Evolutionary conservation across 1,140 invertebrate genomes (phyloP), one percentile per base, ranked within the genome.

Genomic region (Eurosta solidaginis): DNA sequence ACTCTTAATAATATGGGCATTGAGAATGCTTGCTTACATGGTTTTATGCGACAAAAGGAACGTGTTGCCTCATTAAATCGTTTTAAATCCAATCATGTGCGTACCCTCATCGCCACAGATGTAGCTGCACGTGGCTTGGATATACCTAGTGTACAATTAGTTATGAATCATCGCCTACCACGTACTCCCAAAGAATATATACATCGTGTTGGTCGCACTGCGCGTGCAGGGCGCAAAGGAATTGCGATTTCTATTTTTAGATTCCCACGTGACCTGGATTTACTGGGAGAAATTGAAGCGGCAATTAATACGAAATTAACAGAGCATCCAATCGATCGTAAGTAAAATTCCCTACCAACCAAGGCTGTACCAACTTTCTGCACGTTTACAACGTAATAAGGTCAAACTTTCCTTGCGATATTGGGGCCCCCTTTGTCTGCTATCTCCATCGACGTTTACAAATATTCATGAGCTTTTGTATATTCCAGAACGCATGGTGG

Each of bases 141-240:
- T 83, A 96, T 97, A 85, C 94, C 94, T 3, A 91, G 93, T 75
- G 96, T 99, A 3, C 92, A 98, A 86, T 89, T 99, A 78, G 95
- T 99, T 0, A 92, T 99, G 0, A 99, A 99, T 89, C 96, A 98
- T 86, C 94, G 94, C 82, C 91, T 99, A 81, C 98, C 97, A 0
- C 93, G 93, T 77, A 91, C 94, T 79, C 92, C 95, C 1, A 97
- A 96, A 85, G 96, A 97, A 83, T 99, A 99, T 88, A 94, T 99
- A 83, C 98, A 99, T 89, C 89, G 98, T 82, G 97, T 99, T 20
- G 98, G 98, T 45, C 90, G 98, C 84, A 99, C 98, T 68, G 98
- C 98, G 5, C 91, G 98, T 83, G 97, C 97, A 22, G 97, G 97
- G 0, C 90, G 95, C 81, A 90, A 90, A 63, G 98, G 97, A 9